Conservation (phyloP, 1,140 invertebrate species). For the Pseudomyrmex sp. region DNA sequence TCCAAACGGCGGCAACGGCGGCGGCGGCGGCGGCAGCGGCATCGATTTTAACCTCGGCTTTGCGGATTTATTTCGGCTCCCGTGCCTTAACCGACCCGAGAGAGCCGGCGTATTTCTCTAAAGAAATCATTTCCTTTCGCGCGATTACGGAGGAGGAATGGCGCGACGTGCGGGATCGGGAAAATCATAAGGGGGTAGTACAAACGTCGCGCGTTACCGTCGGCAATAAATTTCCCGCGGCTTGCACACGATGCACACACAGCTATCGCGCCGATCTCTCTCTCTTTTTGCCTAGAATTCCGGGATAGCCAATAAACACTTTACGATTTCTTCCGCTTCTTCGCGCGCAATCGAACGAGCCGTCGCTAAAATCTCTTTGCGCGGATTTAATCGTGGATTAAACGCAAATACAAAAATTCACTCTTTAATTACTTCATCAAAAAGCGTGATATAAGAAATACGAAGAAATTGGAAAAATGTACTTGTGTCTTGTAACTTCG, state of each 20-base stretch:
- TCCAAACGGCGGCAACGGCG: constrained; percentile 36
- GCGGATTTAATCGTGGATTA: background rate
- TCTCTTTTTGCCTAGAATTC: constrained; percentile 2
- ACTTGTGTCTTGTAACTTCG: background rate
- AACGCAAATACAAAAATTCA: background rate
- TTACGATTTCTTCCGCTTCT: constrained; percentile 14
- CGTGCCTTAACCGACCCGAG: constrained; percentile 47
- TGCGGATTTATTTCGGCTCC: constrained; percentile 76
- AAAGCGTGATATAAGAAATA: too few relatives aligned
- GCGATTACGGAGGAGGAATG: constrained; percentile 48
- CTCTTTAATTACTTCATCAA: too few relatives aligned
- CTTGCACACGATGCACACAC: constrained; percentile 19
- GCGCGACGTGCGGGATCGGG: constrained; percentile 33
- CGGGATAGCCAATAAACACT: constrained; percentile 37
- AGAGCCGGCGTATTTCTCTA: constrained; percentile 54
- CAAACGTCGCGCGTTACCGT: constrained; percentile 31
- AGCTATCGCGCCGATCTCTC: constrained; percentile 46
- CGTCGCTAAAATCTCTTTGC: background rate
- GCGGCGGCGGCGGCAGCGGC: constrained; percentile 8
- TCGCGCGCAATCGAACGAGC: background rate
- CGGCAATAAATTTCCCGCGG: constrained; percentile 36
- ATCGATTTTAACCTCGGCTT: constrained; percentile 75
- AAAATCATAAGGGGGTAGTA: constrained; percentile 48
- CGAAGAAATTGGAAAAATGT: too few relatives aligned
- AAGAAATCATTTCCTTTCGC: constrained; percentile 62